These are phyloP conservation scores for Ophraella communa DNA, from an alignment of 2,888 invertebrate species.

Conservation along the genomic window DNA sequence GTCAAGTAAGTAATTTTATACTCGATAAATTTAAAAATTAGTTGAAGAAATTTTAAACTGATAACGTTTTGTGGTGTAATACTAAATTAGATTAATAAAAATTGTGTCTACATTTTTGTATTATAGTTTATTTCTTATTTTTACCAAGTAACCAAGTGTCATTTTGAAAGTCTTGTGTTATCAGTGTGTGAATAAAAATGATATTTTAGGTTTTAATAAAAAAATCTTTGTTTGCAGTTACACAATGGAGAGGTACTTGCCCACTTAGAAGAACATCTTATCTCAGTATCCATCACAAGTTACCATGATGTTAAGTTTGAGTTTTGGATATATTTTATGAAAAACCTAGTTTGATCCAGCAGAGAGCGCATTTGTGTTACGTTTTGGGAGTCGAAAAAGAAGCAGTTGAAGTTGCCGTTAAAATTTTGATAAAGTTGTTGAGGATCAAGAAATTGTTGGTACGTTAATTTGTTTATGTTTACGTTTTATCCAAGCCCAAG, in stretches of 20 bases:
- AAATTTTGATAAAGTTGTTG: background rate
- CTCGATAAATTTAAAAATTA: no score
- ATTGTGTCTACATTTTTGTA: no score
- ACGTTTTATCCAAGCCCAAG: conserved; percentile 11
- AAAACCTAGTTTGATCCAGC: background rate
- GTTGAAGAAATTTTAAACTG: no score
- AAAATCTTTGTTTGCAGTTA: conserved; percentile 7
- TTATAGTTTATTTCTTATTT: no score
- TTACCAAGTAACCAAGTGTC: no score
- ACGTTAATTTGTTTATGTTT: conserved; percentile 13
- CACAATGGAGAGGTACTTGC: conserved; percentile 12
- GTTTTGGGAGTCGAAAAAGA: conserved; percentile 5
- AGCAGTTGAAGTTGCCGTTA: conserved; percentile 19
- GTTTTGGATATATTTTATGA: conserved; percentile 21
- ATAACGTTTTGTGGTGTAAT: no score
- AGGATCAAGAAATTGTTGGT: background rate
- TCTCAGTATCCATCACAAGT: background rate
- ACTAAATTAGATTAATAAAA: no score
- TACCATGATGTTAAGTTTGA: conserved; percentile 18
- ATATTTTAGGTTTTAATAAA: background rate
- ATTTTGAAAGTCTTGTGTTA: no score
- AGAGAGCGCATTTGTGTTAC: no score
- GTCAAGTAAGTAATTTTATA: conserved; percentile 22
- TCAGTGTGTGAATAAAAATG: background rate
- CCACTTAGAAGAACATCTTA: background rate